Evolutionary conservation across 64 coral and sea anemone genomes (phyloP).

Genomic region (Montipora efflorescens): DNA sequence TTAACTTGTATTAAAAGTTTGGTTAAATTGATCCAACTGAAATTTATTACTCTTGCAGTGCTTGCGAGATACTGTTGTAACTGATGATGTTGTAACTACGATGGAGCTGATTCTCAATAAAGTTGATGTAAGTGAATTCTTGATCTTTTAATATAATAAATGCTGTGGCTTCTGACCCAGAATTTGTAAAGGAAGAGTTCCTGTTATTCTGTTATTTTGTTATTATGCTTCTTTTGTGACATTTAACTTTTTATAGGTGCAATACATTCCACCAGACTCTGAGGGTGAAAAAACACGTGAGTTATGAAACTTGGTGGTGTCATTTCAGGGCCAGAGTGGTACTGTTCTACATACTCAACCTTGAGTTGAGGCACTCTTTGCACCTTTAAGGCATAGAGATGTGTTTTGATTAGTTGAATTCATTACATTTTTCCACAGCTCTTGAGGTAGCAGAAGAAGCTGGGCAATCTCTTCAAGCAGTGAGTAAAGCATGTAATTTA

Average conservation of each 20-base stretch:
- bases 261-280: slow-evolving; percentile 69
- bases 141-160: not conserved
- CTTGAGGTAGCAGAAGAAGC: slow-evolving; percentile 61
- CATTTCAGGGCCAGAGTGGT: not conserved
- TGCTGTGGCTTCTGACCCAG: not conserved
- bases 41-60: slow-evolving; percentile 27
- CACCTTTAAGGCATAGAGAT: not conserved
- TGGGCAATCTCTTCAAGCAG: slow-evolving; percentile 71
- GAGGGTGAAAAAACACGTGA: slow-evolving; percentile 88
- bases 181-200: not conserved
- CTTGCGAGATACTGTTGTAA: slow-evolving; percentile 81
- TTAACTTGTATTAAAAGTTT: too few relatives aligned
- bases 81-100: slow-evolving; percentile 79
- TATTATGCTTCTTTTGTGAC: not conserved
- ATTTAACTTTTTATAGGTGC: slow-evolving; percentile 51
- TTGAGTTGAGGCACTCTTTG: too few relatives aligned
- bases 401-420: not conserved
- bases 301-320: not conserved
- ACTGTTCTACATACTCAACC: too few relatives aligned
- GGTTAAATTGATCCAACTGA: too few relatives aligned
- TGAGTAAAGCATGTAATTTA: slow-evolving; percentile 10
- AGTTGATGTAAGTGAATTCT: slow-evolving; percentile 76
- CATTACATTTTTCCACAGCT: slow-evolving; percentile 19
- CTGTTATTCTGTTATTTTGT: not conserved
- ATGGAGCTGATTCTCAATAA: slow-evolving; percentile 95